Percentiles rank a stretch among this genome's conserved stretches.
Evolutionary conservation across 2,888 invertebrate genomes (phyloP).

Genomic region (Dryadula phaetusa): DNA sequence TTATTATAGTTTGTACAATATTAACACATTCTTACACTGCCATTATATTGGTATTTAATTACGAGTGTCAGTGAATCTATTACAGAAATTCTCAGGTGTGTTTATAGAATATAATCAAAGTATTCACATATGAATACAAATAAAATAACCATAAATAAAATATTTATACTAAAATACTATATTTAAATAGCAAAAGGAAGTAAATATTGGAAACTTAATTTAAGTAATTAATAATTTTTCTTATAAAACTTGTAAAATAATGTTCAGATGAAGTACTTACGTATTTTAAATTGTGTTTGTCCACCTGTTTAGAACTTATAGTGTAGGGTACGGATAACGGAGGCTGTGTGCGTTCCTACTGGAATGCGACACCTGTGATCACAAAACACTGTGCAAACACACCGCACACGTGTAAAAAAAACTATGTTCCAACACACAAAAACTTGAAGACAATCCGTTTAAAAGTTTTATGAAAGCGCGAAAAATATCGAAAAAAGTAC

Average conservation of each 20-base stretch:
- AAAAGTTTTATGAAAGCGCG: slow-evolving; percentile 43
- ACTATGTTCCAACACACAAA: slow-evolving; percentile 50
- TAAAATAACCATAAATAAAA: not conserved
- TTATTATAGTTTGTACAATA: not conserved
- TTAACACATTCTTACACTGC: slow-evolving; percentile 10
- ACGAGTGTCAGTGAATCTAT: slow-evolving; percentile 22
- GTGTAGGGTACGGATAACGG: slow-evolving; percentile 56
- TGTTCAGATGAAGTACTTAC: slow-evolving; percentile 23
- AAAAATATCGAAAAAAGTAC: slow-evolving; percentile 68
- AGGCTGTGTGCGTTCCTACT: slow-evolving; percentile 74
- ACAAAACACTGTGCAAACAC: slow-evolving; percentile 67
- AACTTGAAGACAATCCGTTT: slow-evolving; percentile 40
- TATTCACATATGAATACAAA: not conserved
- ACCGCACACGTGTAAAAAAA: slow-evolving; percentile 43
- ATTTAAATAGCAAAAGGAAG: not conserved
- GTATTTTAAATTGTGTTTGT: slow-evolving; percentile 54
- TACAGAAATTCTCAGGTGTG: slow-evolving; percentile 30
- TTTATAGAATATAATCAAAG: not conserved
- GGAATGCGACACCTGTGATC: slow-evolving; percentile 81
- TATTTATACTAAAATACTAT: not conserved
- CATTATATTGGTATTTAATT: slow-evolving; percentile 6
- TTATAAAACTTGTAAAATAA: not conserved
- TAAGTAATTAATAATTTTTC: not conserved
- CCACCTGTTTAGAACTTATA: slow-evolving; percentile 64
- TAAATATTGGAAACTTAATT: not conserved